A percentile compares a stretch with the other conserved stretches of the same genome.
Conservation (phyloP, 2,888 invertebrate genomes). For the Entomobrya proxima region DNA sequence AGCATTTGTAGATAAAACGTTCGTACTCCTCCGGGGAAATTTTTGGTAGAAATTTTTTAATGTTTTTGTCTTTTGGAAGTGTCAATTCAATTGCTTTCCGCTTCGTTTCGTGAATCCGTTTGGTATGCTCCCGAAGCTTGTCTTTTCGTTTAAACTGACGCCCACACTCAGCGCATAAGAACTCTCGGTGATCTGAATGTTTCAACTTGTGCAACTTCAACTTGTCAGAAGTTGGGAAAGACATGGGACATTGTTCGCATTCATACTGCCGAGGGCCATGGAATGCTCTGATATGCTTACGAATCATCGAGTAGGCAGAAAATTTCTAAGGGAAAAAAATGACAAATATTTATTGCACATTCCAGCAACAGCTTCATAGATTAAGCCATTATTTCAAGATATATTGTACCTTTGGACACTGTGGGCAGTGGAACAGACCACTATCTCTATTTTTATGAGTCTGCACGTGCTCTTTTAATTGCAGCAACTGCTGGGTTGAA, state of each 20-base stretch:
- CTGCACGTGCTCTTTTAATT: constrained; percentile 83
- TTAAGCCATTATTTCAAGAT: neutral
- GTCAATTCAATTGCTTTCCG: constrained; percentile 73
- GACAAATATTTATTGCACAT: constrained; percentile 44
- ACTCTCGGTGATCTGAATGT: constrained; percentile 81
- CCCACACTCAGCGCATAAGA: constrained; percentile 85
- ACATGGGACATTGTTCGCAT: constrained; percentile 84
- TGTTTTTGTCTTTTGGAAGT: constrained; percentile 66
- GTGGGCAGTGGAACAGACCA: constrained; percentile 84
- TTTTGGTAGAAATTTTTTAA: constrained; percentile 75
- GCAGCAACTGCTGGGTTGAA: constrained; percentile 83
- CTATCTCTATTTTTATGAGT: constrained; percentile 81
- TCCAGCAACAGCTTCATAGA: neutral
- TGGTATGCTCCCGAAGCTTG: constrained; percentile 85
- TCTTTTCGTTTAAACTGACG: constrained; percentile 88
- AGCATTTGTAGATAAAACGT: constrained; percentile 86
- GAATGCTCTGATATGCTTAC: constrained; percentile 86
- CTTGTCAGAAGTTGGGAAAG: constrained; percentile 85
- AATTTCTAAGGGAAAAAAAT: no score
- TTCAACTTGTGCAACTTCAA: constrained; percentile 84
- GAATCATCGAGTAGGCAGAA: constrained; percentile 83
- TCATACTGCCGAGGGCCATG: constrained; percentile 84
- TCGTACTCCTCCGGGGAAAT: constrained; percentile 83
- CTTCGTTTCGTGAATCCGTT: constrained; percentile 82
- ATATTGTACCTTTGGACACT: constrained; percentile 81